phyloP scores from a whole-genome alignment of 2,888 invertebrate species.

The Drosophila siamana region DNA sequence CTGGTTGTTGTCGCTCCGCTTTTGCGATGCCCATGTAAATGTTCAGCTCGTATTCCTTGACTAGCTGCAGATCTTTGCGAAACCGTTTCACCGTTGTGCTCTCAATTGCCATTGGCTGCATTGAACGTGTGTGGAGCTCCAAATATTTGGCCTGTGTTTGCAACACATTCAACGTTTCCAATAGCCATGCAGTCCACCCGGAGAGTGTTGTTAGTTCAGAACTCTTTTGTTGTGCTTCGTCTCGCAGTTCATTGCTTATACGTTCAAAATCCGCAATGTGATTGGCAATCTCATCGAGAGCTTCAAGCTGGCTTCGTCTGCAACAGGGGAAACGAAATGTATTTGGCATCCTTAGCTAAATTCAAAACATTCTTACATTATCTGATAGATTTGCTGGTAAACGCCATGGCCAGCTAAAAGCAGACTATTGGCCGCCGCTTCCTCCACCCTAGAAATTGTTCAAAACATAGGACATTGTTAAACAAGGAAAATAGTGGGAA shows the following conservation, averaged over 20 bases:
- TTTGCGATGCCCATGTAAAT: slow-evolving; percentile 43
- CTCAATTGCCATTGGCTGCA: slow-evolving; percentile 31
- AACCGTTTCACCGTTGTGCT: slow-evolving; percentile 36
- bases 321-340: neutral
- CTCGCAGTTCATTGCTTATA: neutral
- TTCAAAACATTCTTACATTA: slow-evolving; percentile 42
- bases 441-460: slow-evolving; percentile 32
- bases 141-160: slow-evolving; percentile 56
- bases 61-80: slow-evolving; percentile 29
- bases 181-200: slow-evolving; percentile 42
- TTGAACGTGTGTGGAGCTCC: slow-evolving; percentile 26
- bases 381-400: slow-evolving; percentile 30
- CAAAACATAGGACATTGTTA: neutral
- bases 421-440: slow-evolving; percentile 23
- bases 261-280: slow-evolving; percentile 29
- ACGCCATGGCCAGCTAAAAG: slow-evolving; percentile 38
- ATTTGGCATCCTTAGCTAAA: neutral
- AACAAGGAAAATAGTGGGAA: neutral
- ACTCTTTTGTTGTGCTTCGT: neutral
- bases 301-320: slow-evolving; percentile 21
- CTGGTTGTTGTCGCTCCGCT: slow-evolving; percentile 1
- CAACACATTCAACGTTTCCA: slow-evolving; percentile 18
- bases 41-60: slow-evolving; percentile 15
- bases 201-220: neutral
- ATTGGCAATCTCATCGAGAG: slow-evolving; percentile 23